A percentile compares a stretch with the other conserved stretches of the same genome.
Evolutionary conservation across 2,113 vertebrate genomes (phyloP).

Genomic region (Cynocephalus volans): DNA sequence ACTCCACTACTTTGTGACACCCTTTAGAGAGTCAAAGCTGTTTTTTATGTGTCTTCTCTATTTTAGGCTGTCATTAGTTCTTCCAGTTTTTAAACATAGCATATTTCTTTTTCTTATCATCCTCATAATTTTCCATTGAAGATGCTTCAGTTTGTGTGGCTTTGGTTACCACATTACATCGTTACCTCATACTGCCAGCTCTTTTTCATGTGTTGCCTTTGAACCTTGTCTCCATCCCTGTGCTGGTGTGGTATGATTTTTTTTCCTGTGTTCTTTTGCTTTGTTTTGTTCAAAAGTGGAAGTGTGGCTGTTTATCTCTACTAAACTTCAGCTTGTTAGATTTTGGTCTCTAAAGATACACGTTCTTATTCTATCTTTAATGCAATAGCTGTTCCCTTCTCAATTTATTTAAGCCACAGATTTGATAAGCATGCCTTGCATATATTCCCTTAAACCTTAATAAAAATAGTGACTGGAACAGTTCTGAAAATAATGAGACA

Average conservation of each 20-base stretch:
- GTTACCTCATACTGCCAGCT: background rate
- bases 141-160: background rate
- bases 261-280: background rate
- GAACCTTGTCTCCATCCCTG: background rate
- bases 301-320: background rate
- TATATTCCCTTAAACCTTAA: background rate
- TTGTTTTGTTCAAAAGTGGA: slow-evolving; percentile 29
- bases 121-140: background rate
- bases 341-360: background rate
- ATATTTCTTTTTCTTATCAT: background rate
- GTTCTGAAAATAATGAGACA: background rate
- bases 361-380: background rate
- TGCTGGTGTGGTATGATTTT: background rate
- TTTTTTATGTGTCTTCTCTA: background rate
- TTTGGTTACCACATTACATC: background rate
- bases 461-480: background rate
- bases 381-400: background rate
- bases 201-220: background rate
- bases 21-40: background rate
- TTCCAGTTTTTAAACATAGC: background rate
- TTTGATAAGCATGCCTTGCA: background rate
- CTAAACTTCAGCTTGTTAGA: background rate
- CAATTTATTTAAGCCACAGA: background rate
- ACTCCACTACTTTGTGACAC: background rate
- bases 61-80: background rate